A percentile compares a stretch with the other conserved stretches of the same genome.
Conservation (phyloP, 2,888 invertebrate genomes). For the Silvanus unidentatus region DNA sequence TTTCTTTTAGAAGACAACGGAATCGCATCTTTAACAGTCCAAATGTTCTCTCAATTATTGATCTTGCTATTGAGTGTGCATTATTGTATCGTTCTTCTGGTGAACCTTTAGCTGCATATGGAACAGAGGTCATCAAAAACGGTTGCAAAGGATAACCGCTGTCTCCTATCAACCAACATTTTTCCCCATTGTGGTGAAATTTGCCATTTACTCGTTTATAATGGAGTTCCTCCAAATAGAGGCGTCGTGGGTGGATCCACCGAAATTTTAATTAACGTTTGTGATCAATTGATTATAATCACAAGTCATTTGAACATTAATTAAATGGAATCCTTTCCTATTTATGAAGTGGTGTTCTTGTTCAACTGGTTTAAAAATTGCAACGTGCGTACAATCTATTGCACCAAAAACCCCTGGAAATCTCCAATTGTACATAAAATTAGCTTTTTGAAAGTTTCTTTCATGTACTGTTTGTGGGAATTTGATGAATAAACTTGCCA, state of each 20-base stretch:
- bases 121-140: slow-evolving; percentile 10
- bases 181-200: slow-evolving; percentile 1
- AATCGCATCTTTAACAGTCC: slow-evolving; percentile 13
- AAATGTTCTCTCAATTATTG: slow-evolving; percentile 11
- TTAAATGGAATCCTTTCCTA: slow-evolving; percentile 10
- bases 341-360: slow-evolving; percentile 10
- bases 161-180: slow-evolving; percentile 11
- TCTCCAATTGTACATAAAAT: slow-evolving; percentile 1
- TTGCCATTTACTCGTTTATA: slow-evolving; percentile 1
- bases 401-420: slow-evolving; percentile 7
- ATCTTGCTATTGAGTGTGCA: slow-evolving; percentile 5
- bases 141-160: slow-evolving; percentile 12
- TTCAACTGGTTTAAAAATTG: slow-evolving; percentile 7
- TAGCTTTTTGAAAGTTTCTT: slow-evolving; percentile 3
- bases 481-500: not conserved
- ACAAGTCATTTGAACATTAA: slow-evolving; percentile 10
- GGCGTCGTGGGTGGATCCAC: not conserved
- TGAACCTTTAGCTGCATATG: slow-evolving; percentile 3
- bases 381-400: slow-evolving; percentile 8
- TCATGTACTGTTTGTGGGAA: not conserved
- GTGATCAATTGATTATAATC: slow-evolving; percentile 3
- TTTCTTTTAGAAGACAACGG: slow-evolving; percentile 10
- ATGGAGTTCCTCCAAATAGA: slow-evolving; percentile 3
- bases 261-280: not conserved
- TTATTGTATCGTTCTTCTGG: slow-evolving; percentile 7